Conservation (phyloP, 2,888 invertebrate genomes). For the Tribolium freemani region DNA sequence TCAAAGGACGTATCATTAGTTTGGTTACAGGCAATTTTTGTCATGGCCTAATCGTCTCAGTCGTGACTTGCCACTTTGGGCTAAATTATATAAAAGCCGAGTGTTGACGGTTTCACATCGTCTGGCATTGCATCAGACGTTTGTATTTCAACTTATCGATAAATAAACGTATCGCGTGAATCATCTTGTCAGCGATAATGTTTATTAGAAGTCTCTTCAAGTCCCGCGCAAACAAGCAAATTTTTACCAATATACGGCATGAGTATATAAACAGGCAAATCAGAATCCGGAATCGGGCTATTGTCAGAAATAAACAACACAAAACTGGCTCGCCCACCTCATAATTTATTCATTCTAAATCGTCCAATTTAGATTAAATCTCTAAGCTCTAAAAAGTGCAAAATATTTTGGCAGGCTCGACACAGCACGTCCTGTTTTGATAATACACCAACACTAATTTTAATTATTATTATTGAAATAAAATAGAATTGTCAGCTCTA, state of each 20-base stretch:
- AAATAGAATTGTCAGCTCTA: neutral
- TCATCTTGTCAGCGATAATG: neutral
- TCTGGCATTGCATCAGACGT: neutral
- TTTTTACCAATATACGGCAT: too few relatives aligned
- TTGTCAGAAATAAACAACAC: neutral
- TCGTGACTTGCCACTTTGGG: neutral
- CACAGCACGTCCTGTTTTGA: neutral
- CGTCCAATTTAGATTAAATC: neutral
- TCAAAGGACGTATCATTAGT: neutral
- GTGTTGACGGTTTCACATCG: neutral
- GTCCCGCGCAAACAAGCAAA: neutral
- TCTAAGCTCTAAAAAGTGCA: neutral
- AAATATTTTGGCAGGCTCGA: neutral
- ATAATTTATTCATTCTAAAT: neutral
- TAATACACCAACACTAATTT: neutral
- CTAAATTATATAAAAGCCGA: neutral
- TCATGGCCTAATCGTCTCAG: neutral
- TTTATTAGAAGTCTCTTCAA: neutral
- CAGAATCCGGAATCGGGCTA: neutral
- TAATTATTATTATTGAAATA: neutral
- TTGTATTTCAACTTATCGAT: neutral
- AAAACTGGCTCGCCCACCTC: neutral
- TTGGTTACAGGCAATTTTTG: neutral
- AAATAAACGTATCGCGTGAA: neutral
- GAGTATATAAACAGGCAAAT: too few relatives aligned